phyloP scores from a whole-genome alignment of 2,888 invertebrate genomes.

The Epirrhoe alternata region DNA sequence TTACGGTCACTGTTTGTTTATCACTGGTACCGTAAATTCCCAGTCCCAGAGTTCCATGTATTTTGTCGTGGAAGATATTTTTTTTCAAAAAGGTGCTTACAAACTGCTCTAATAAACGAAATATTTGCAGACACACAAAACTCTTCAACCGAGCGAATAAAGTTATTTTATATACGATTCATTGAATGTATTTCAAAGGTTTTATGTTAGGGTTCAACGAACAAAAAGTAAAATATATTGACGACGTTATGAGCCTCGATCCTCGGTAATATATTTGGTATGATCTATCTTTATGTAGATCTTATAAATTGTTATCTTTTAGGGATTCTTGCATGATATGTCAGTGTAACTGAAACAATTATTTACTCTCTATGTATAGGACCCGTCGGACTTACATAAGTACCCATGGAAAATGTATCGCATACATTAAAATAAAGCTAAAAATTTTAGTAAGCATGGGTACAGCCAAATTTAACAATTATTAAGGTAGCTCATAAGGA shows the following conservation, averaged over 20 bases:
- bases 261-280: constrained; percentile 10
- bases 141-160: background rate
- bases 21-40: no score
- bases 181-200: constrained; percentile 12
- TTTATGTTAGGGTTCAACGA: constrained; percentile 5
- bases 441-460: no score
- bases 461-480: no score
- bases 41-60: no score
- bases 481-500: no score
- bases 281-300: constrained; percentile 8
- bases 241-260: constrained; percentile 13
- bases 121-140: background rate
- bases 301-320: constrained; percentile 8
- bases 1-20: no score
- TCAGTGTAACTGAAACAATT: background rate
- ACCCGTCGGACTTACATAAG: no score
- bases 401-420: background rate
- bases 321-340: background rate
- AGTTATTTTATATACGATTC: constrained; percentile 8
- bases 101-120: background rate
- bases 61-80: no score
- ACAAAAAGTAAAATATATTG: constrained; percentile 17
- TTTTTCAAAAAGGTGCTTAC: background rate
- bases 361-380: background rate
- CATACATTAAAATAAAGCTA: background rate